Percentiles rank a stretch among this genome's conserved stretches.
Evolutionary conservation across 2,113 vertebrate species (phyloP).

Genomic region (Tonatia bakeri): DNA sequence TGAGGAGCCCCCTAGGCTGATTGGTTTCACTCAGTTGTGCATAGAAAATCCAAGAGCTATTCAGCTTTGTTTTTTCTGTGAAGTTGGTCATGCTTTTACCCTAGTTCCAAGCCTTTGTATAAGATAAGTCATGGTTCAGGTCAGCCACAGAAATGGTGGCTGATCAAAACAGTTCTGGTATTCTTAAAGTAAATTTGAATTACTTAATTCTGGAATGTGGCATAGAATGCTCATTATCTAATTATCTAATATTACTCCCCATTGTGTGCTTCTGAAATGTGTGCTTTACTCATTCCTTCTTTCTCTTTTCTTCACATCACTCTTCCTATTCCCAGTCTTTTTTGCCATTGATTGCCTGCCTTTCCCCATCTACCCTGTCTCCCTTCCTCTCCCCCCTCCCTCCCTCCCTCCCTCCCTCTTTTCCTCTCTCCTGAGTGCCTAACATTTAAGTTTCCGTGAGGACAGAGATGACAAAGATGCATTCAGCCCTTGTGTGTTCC

Average conservation of each 20-base stretch:
- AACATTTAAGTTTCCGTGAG: not conserved
- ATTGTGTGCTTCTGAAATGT: not conserved
- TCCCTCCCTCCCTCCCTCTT: not conserved
- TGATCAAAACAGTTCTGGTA: not conserved
- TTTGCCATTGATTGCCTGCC: not conserved
- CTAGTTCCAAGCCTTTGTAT: not conserved
- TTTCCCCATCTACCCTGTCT: not conserved
- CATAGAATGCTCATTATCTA: not conserved
- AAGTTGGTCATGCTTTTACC: not conserved
- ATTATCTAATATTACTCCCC: not conserved
- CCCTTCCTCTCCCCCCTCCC: too few relatives aligned
- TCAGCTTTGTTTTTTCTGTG: not conserved
- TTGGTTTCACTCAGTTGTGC: not conserved
- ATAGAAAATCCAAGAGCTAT: not conserved
- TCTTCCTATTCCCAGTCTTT: not conserved
- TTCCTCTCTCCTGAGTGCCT: not conserved
- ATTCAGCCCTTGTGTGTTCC: conserved; percentile 21
- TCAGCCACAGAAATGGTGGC: not conserved
- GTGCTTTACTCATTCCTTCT: not conserved
- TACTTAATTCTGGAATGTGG: not conserved
- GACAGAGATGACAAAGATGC: not conserved
- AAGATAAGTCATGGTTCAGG: not conserved
- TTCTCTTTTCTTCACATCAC: not conserved
- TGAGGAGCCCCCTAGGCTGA: not conserved
- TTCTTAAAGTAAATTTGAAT: not conserved